Evolutionary conservation across 23 tunicate species (phyloP), one percentile per base, ranked within the genome.

Genomic region (Ciona savignyi): DNA sequence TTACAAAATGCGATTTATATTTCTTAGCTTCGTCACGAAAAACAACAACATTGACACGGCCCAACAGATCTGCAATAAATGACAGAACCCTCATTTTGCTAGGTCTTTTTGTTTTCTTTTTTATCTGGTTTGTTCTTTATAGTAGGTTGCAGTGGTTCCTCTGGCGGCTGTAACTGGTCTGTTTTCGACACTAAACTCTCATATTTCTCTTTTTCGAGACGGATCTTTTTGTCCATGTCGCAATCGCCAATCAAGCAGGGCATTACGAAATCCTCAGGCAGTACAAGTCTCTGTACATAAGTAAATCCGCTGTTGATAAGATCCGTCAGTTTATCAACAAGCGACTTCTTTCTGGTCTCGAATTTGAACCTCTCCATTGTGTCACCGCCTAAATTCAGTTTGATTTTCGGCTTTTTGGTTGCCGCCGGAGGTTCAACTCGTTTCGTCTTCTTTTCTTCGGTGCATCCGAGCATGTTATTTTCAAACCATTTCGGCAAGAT

Each of bases 181-280:
- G 25, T 74, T 6, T 68, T 23, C 27, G 26, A 66, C 23, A 84
- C 23, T 27, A 84, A 27, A 68, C 77, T 84, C 0, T 66, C 27
- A 35, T 84, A 84, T 29, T 63, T 30, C 29, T 83, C 97, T 34
- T 79, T 83, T 56, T 90, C 85, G 49, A 74, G 70, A 29, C 83
- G 69, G 23, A 83, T 79, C 32, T 90, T 68, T 35, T 83, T 78
- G 70, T 74, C 90, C 89, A 90, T 83, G 49, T 78, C 78, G 65
- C 96, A 88, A 35, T 82, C 96, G 3, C 96, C 96, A 22, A 88
- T 69, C 4, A 88, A 29, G 51, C 96, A 88, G 20, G 96, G 96
- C 68, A 88, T 42, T 2, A 74, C 82, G 51, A 74, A 88, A 34
- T 82, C 73, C 34, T 88, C 87, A 0, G 96, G 96, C 2, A 88